Evolutionary conservation across 2,888 invertebrate genomes (phyloP).

Genomic region (Drosophila melanocephala): DNA sequence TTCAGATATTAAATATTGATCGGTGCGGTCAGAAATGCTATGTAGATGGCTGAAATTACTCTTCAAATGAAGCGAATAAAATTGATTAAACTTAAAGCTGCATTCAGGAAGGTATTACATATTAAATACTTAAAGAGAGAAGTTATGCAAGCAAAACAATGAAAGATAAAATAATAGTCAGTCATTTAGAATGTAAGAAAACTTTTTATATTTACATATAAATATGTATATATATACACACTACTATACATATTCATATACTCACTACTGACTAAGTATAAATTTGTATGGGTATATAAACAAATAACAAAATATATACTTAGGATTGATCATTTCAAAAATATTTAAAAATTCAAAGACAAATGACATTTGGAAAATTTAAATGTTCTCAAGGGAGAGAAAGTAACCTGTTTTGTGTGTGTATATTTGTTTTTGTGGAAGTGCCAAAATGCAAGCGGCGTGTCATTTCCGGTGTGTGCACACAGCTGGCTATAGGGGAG

Average conservation of each 20-base stretch:
- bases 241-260: background rate
- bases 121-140: background rate
- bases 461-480: conserved; percentile 12
- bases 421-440: background rate
- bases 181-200: background rate
- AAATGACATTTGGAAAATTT: background rate
- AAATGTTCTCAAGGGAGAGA: background rate
- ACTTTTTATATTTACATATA: background rate
- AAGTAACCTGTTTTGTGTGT: background rate
- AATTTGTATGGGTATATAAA: background rate
- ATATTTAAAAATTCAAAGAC: background rate
- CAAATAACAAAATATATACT: background rate
- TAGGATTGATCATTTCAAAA: background rate
- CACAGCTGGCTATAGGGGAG: background rate
- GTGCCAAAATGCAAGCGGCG: conserved; percentile 8
- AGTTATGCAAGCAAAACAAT: background rate
- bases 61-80: background rate
- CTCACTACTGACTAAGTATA: background rate
- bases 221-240: background rate
- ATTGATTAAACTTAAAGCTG: background rate
- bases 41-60: background rate
- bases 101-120: background rate
- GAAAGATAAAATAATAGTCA: background rate
- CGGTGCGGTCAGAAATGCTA: background rate
- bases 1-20: conserved; percentile 12